Evolutionary conservation across 2,888 invertebrate species (phyloP).

Genomic region (Drosophila histrio): DNA sequence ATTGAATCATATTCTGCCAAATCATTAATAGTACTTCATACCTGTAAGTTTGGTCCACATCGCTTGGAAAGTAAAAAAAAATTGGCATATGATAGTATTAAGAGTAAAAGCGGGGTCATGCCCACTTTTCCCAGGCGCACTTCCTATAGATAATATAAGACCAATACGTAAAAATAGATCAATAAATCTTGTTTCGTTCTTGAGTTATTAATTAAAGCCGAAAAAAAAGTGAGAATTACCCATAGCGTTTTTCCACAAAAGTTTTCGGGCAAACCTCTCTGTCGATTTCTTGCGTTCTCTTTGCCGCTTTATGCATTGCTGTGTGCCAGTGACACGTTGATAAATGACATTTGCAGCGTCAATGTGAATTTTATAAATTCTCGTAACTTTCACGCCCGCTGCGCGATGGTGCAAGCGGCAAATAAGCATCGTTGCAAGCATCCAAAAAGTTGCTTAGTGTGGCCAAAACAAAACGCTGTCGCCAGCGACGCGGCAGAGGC

Average conservation of each 20-base stretch:
- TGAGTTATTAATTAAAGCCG: no score
- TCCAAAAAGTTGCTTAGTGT: conserved; percentile 57
- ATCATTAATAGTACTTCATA: no score
- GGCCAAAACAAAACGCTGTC: conserved; percentile 74
- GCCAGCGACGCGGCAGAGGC: conserved; percentile 31
- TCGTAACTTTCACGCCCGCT: conserved; percentile 74
- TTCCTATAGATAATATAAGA: no score
- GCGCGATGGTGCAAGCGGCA: conserved; percentile 27
- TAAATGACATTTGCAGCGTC: conserved; percentile 78
- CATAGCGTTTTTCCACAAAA: not conserved
- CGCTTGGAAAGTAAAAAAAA: no score
- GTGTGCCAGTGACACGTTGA: conserved; percentile 72
- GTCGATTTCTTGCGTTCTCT: not conserved
- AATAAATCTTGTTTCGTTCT: no score
- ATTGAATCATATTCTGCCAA: no score
- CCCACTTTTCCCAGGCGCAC: no score
- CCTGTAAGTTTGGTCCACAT: no score
- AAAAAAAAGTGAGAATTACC: no score
- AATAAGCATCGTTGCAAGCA: conserved; percentile 2
- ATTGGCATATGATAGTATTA: no score
- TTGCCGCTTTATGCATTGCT: conserved; percentile 26
- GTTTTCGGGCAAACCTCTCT: not conserved
- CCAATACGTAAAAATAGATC: no score
- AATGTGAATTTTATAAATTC: conserved; percentile 81
- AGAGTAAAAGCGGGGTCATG: no score